Conservation (phyloP, 1,140 invertebrate genomes). For the Eciton burchellii region DNA sequence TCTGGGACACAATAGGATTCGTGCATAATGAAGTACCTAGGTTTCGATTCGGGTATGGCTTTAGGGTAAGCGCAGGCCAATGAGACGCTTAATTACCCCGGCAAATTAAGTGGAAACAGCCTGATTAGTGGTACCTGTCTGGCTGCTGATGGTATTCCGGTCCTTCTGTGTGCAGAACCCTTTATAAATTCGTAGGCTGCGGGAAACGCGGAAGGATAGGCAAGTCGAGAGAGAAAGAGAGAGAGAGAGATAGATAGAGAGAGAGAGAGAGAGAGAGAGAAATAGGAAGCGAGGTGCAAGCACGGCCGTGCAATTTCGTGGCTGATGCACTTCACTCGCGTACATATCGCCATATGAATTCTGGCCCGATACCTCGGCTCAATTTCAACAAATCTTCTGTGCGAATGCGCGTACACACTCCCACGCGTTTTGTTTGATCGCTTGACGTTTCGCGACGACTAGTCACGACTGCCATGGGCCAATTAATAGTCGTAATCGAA, state of each 20-base stretch:
- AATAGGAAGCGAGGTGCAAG: slow-evolving; percentile 38
- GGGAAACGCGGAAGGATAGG: not conserved
- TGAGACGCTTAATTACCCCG: slow-evolving; percentile 83
- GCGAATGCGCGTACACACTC: slow-evolving; percentile 39
- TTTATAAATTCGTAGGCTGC: slow-evolving; percentile 59
- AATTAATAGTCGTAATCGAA: slow-evolving; percentile 44
- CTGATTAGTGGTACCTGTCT: slow-evolving; percentile 83
- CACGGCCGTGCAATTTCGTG: slow-evolving; percentile 61
- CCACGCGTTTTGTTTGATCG: slow-evolving; percentile 53
- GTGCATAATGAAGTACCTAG: slow-evolving; percentile 80
- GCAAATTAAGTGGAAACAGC: slow-evolving; percentile 85
- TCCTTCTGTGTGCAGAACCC: slow-evolving; percentile 55
- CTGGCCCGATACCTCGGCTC: slow-evolving; percentile 37
- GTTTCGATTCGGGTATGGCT: slow-evolving; percentile 74
- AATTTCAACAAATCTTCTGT: slow-evolving; percentile 49
- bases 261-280: not conserved
- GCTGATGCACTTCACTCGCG: slow-evolving; percentile 52
- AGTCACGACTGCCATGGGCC: not conserved
- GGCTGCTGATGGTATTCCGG: slow-evolving; percentile 70
- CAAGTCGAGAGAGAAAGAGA: slow-evolving; percentile 18
- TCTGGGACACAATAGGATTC: slow-evolving; percentile 79
- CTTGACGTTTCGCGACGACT: slow-evolving; percentile 31
- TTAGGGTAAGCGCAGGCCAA: slow-evolving; percentile 76
- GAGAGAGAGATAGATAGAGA: too few relatives aligned
- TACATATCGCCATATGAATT: slow-evolving; percentile 55